phyloP scores from a whole-genome alignment of 2,113 vertebrate species.

The Psittacus erithacus region DNA sequence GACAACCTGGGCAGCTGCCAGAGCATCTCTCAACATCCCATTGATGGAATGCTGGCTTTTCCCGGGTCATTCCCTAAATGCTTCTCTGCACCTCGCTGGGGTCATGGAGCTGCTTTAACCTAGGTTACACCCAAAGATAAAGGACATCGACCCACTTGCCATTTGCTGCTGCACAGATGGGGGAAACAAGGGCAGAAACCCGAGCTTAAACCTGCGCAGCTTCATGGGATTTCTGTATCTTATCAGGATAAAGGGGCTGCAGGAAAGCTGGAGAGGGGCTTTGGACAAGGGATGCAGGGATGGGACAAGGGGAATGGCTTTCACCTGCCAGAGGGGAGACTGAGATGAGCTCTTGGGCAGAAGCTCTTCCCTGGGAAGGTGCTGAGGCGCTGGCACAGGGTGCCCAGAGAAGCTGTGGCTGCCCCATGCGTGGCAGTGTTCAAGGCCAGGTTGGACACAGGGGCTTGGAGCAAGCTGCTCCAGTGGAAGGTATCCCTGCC shows the following conservation, averaged over 20 bases:
- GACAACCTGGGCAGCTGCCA: not conserved
- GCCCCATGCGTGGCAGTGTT: too few species aligned
- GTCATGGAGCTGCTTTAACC: not conserved
- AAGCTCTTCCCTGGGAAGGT: too few species aligned
- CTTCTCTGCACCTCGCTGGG: not conserved
- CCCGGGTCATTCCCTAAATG: not conserved
- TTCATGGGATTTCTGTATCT: accelerated
- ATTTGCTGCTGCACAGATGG: not conserved
- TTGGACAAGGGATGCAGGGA: accelerated
- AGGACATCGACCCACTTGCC: not conserved
- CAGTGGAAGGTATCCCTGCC: not conserved
- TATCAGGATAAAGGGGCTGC: not conserved
- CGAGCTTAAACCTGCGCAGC: accelerated
- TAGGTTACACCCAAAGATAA: not conserved
- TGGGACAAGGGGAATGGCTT: not conserved
- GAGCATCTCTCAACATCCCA: not conserved
- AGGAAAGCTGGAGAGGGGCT: not conserved
- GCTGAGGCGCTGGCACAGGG: too few species aligned
- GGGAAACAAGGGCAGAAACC: not conserved
- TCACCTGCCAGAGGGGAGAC: not conserved
- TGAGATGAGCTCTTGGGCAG: not conserved
- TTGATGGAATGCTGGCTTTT: not conserved
- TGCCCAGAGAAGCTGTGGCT: too few species aligned
- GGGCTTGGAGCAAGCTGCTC: not conserved
- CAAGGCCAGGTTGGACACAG: not conserved